These are phyloP conservation scores for Camponotus floridanus DNA, from an alignment of 1,140 invertebrate species.

Conservation along the genomic window DNA sequence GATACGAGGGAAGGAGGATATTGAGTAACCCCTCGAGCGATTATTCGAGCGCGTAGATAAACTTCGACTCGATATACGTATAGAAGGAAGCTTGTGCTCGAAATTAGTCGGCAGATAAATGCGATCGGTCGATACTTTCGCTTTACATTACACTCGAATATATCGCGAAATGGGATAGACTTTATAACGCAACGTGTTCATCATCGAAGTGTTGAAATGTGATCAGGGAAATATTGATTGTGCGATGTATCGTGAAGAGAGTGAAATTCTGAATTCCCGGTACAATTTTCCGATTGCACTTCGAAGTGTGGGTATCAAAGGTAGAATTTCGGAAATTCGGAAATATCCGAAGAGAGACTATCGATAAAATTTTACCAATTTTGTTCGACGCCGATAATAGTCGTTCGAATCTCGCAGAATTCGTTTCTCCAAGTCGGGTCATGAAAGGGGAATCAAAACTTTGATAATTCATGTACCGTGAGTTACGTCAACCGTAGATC, in stretches of 20 bases:
- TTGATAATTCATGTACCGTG: slow-evolving; percentile 29
- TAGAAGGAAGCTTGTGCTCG: background rate
- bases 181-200: background rate
- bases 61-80: slow-evolving; percentile 45
- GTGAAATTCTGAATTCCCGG: background rate
- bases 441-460: slow-evolving; percentile 53
- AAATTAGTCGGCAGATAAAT: slow-evolving; percentile 55
- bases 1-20: slow-evolving; percentile 1
- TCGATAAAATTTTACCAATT: background rate
- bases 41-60: slow-evolving; percentile 60
- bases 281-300: background rate
- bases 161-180: background rate
- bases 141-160: slow-evolving; percentile 1
- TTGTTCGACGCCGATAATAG: background rate
- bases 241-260: background rate
- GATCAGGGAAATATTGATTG: background rate
- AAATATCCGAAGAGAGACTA: background rate
- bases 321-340: background rate
- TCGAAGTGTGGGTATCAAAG: background rate
- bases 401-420: slow-evolving; percentile 7
- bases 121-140: slow-evolving; percentile 54
- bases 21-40: slow-evolving; percentile 39
- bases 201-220: background rate
- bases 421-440: slow-evolving; percentile 6
- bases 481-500: slow-evolving; percentile 46